Conservation (phyloP, 2,888 invertebrate species). For the Drymonia ruficornis region DNA sequence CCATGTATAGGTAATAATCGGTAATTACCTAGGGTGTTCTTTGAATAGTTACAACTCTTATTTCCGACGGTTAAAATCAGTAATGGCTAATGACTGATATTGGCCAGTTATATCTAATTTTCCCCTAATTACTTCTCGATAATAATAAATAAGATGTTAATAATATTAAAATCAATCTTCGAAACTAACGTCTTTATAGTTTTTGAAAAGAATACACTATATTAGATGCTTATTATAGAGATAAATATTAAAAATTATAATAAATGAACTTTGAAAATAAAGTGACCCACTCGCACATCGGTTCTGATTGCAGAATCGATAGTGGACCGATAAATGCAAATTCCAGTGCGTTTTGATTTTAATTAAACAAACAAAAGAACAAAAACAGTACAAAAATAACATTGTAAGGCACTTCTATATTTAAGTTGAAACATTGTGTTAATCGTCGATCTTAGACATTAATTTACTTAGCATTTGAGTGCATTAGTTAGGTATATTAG, state of each 20-base stretch:
- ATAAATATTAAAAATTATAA: slow-evolving; percentile 40
- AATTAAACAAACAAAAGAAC: slow-evolving; percentile 55
- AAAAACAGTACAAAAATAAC: slow-evolving; percentile 73
- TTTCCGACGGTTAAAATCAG: too few species aligned
- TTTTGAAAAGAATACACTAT: slow-evolving; percentile 25
- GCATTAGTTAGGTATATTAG: slow-evolving; percentile 41
- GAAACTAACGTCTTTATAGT: slow-evolving; percentile 30
- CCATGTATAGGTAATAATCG: too few species aligned
- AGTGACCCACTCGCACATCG: slow-evolving; percentile 45
- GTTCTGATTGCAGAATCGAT: slow-evolving; percentile 61
- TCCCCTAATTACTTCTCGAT: not conserved
- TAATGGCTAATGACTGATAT: too few species aligned
- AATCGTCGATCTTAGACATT: slow-evolving; percentile 59
- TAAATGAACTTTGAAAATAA: slow-evolving; percentile 30
- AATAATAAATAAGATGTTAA: not conserved
- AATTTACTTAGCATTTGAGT: slow-evolving; percentile 61
- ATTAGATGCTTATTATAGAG: slow-evolving; percentile 29
- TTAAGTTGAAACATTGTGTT: slow-evolving; percentile 70
- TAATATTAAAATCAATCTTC: slow-evolving; percentile 26
- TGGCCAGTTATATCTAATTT: too few species aligned
- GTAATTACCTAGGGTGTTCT: too few species aligned
- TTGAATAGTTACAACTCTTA: too few species aligned
- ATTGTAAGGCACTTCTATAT: slow-evolving; percentile 84
- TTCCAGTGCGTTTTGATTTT: slow-evolving; percentile 62
- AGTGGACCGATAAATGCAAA: slow-evolving; percentile 76